phyloP scores from a whole-genome alignment of 2,113 vertebrate species.

The Pelusios castaneus region DNA sequence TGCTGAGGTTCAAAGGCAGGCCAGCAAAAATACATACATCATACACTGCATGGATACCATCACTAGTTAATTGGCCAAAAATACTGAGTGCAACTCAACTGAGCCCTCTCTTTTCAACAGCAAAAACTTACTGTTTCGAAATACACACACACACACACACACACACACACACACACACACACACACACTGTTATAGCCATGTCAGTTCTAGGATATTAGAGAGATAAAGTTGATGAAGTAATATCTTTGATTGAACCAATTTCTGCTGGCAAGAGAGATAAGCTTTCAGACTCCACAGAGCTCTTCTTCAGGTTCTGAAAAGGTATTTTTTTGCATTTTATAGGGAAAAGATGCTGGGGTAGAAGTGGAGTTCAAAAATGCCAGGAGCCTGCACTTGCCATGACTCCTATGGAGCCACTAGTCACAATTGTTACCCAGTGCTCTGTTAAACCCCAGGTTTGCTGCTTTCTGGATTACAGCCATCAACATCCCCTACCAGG shows the following conservation, averaged over 20 bases:
- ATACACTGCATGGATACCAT: background rate
- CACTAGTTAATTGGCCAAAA: background rate
- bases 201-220: background rate
- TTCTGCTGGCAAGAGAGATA: background rate
- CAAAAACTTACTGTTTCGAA: background rate
- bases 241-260: background rate
- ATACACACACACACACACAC: too few species aligned
- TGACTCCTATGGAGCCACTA: background rate
- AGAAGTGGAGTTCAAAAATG: background rate
- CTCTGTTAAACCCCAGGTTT: background rate
- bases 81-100: background rate
- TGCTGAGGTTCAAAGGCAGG: conserved; percentile 43
- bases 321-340: background rate
- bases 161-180: background rate
- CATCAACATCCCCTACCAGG: background rate
- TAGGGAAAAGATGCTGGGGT: background rate
- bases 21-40: conserved; percentile 35
- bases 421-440: background rate
- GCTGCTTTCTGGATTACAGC: background rate
- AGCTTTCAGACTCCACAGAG: background rate
- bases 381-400: background rate
- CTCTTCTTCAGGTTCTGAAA: background rate
- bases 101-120: background rate
- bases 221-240: background rate
- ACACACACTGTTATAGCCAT: background rate